Base-by-base conservation (phyloP, 2,113 vertebrate species). In the Apeltes quadracus region DNA sequence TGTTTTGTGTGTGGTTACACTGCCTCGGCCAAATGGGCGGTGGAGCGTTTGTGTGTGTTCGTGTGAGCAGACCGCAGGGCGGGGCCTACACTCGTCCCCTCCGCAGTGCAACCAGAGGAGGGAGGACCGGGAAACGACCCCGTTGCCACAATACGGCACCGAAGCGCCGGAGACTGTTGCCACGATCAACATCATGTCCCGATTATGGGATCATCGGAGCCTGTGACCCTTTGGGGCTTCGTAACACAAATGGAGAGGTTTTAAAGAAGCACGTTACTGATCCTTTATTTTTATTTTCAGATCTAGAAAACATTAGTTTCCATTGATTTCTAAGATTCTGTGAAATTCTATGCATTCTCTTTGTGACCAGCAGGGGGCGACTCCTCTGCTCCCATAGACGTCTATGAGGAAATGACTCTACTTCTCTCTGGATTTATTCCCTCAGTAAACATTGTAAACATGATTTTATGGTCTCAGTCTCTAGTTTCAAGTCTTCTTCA, bases 1-100 rank as follows among this genome's bases (percentile, higher is more conserved):
- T 82, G 82, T 88, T 85, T 54, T 84, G 78, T 83, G 78, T 83
- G 79, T 84, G 75, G 72, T 76, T 81, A 78, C 65, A 58, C 72
- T 74, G 63, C 71, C 75, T 87, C 20, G 81, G 87, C 79, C 79
- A 82, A 87, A 69, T 73, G 69, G 66, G 77, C 18, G 63, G 81
- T 3, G 12, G 48, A 48, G 61, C 55, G 50, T 25, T 41, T 22
- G 51, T 73, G 43, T 63, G 78, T 61, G 72, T 56, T 53, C 58
- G 58, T 25, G 67, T 39, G 34, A 57, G 48, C 43, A 51, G 48
- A 38, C 15, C 63, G 43, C 54, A 79, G 77, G 78, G 85, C 64
- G 85, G 55, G 57, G 75, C 69, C 59, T 18, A 27, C 69, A 75
- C 25, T 62, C 44, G 72, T 81, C 83, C 39, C 39, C 43, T 75